Base-by-base conservation (phyloP, 2,888 invertebrate species). In the Candidula unifasciata region DNA sequence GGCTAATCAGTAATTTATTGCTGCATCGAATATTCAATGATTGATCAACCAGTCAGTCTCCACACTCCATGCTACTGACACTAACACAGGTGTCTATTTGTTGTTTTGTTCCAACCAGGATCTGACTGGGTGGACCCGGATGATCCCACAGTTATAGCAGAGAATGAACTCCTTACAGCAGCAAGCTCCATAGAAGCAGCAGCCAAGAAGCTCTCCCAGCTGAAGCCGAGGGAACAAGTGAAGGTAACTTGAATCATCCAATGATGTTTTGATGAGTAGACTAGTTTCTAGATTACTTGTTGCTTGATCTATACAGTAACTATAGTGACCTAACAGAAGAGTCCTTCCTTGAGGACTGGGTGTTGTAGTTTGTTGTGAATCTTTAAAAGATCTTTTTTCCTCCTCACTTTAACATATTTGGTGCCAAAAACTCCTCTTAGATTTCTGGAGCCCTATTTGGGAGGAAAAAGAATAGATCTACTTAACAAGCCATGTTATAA, bases 181-280 rank as follows among this genome's bases (percentile, higher is more conserved):
- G 99, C 99, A 0, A 98, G 97, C 80, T 98, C 98, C 80, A 99
- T 99, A 89, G 99, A 99, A 94, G 98, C 98, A 0, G 99, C 99
- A 5, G 99, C 99, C 33, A 97, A 97, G 94, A 99, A 99, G 92
- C 95, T 99, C 87, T 97, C 98, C 54, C 96, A 96, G 89, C 95
- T 99, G 33, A 95, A 98, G 84, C 99, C 99, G 0, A 95, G 99
- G 95, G 96, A 93, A 87, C 91, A 86, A 95, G 95, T 96, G 35
- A 96, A 96, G 95, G 97, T 97, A 93, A 21, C 21, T 35, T 71
- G 2, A 0, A 37, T 3, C 44, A 10, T 0, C 44, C 44, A 13
- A 44, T 44, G 44, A 6, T 44, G 44, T 44, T 44, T 6, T 44
- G 44, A 44, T 44, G 44, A 13, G 44, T 44, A 60, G 60, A 60